phyloP scores from a whole-genome alignment of 1,140 invertebrate species.

The Papilio aristodemus region DNA sequence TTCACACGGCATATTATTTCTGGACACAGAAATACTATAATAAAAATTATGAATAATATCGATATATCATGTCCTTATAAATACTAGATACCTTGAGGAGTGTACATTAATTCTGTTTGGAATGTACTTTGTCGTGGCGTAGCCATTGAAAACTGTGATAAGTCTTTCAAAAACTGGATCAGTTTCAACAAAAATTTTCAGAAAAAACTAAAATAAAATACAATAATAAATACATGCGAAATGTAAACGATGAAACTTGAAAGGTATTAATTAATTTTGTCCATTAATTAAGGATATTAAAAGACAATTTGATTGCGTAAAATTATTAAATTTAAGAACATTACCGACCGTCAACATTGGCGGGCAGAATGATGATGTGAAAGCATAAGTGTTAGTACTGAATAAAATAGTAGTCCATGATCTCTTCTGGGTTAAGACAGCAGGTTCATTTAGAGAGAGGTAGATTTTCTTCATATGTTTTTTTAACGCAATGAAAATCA shows the following conservation, averaged over 20 bases:
- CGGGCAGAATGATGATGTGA: too few species aligned
- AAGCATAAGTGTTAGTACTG: too few species aligned
- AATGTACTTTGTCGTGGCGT: neutral
- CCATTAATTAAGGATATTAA: neutral
- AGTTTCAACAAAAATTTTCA: neutral
- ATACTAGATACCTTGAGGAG: neutral
- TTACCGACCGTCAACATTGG: neutral
- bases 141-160: slow-evolving; percentile 20
- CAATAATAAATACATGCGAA: neutral
- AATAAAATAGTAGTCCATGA: too few species aligned
- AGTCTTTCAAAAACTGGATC: slow-evolving; percentile 1
- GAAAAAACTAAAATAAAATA: neutral
- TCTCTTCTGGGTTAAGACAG: neutral
- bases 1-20: neutral
- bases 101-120: slow-evolving; percentile 4
- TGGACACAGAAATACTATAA: too few species aligned
- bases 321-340: neutral
- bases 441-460: too few species aligned
- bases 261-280: neutral
- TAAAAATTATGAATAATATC: neutral
- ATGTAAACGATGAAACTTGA: neutral
- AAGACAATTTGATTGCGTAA: slow-evolving; percentile 11
- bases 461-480: neutral
- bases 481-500: neutral
- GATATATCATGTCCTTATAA: neutral